Evolutionary conservation across 2,888 invertebrate genomes (phyloP).

Genomic region (Napeogenes inachia): DNA sequence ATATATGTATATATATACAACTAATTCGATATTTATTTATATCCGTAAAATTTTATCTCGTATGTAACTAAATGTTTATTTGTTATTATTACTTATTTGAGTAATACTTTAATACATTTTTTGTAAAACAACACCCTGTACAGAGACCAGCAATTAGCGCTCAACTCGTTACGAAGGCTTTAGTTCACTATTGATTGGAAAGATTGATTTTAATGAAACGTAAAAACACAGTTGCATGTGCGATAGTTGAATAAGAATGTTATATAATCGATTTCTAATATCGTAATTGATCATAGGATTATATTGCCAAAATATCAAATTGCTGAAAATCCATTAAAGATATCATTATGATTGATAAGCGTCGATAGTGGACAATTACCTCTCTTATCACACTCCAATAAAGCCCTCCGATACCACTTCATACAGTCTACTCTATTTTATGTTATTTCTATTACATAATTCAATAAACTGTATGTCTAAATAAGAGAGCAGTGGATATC

Average conservation of each 20-base stretch:
- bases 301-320: not conserved
- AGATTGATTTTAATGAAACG: not conserved
- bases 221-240: not conserved
- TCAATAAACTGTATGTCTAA: not conserved
- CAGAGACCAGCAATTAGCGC: constrained; percentile 25
- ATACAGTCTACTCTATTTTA: not conserved
- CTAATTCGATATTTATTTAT: too few relatives aligned
- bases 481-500: not conserved
- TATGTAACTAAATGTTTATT: too few relatives aligned
- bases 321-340: not conserved
- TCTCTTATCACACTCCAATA: not conserved
- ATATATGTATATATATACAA: too few relatives aligned
- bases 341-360: constrained; percentile 2
- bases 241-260: not conserved
- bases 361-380: not conserved
- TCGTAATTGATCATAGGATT: not conserved
- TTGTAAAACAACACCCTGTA: too few relatives aligned
- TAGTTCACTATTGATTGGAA: constrained; percentile 9
- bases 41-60: too few relatives aligned
- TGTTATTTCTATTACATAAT: not conserved
- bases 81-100: too few relatives aligned
- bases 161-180: constrained; percentile 24
- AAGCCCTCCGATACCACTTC: not conserved
- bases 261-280: not conserved
- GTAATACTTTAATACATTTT: too few relatives aligned